Base-by-base conservation (phyloP, 2,113 vertebrate species). In the Phoenicopterus ruber region DNA sequence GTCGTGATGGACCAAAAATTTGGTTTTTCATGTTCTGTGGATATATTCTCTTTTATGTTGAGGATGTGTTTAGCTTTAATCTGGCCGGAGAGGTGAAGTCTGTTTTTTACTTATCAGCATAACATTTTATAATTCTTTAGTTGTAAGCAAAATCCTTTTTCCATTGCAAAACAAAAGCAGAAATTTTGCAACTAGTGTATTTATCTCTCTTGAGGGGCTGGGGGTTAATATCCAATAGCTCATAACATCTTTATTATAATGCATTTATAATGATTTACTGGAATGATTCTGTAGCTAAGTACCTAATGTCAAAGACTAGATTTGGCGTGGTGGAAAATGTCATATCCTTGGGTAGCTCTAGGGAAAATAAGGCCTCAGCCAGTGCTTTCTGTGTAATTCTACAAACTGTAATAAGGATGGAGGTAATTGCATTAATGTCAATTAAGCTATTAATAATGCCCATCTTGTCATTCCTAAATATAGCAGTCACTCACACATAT, bases 221-320 rank as follows among this genome's bases (percentile, higher is more conserved):
- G 93, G 94, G 97, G 97, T 98, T 98, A 98, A 98, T 98, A 98
- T 97, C 95, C 96, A 97, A 97, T 97, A 98, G 98, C 97, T 98
- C 97, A 96, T 98, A 98, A 97, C 96, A 96, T 98, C 98, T 98
- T 98, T 98, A 98, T 98, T 98, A 98, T 98, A 98, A 98, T 98
- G 97, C 96, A 98, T 98, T 98, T 98, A 98, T 98, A 98, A 98
- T 98, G 98, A 98, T 98, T 98, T 98, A 98, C 97, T 98, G 96
- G 96, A 97, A 98, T 98, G 95, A 97, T 98, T 98, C 97, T 97
- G 96, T 96, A 96, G 97, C 97, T 98, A 96, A 98, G 96, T 98
- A 97, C 98, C 98, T 98, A 97, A 98, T 98, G 98, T 98, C 98
- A 98, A 97, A 98, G 97, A 96, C 25, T 73, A 90, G 96, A 98